Conservation (phyloP, 1,140 invertebrate genomes). For the Drosophila persimilis region DNA sequence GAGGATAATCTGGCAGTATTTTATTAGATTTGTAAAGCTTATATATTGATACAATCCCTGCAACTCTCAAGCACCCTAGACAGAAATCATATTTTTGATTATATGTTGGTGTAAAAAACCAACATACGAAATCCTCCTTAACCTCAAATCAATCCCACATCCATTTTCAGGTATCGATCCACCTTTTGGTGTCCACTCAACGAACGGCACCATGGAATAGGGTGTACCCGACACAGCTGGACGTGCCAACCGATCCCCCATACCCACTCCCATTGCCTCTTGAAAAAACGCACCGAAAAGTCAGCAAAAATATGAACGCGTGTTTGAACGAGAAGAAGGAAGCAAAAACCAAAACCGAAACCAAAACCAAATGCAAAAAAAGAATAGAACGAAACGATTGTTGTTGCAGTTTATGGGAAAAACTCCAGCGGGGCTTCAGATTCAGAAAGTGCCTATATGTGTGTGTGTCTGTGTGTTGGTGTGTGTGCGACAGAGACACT, state of each 20-base stretch:
- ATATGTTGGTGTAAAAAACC: not conserved
- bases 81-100: too few species aligned
- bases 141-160: too few species aligned
- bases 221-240: too few species aligned
- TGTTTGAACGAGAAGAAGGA: slow-evolving; percentile 41
- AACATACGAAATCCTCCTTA: too few species aligned
- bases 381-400: slow-evolving; percentile 47
- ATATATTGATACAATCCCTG: too few species aligned
- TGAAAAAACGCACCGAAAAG: slow-evolving; percentile 47
- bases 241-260: too few species aligned
- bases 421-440: slow-evolving; percentile 39
- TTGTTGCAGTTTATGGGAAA: slow-evolving; percentile 69
- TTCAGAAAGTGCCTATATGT: slow-evolving; percentile 29
- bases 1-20: too few species aligned
- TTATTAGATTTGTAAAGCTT: too few species aligned
- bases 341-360: slow-evolving; percentile 3
- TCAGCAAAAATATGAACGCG: slow-evolving; percentile 68
- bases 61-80: too few species aligned
- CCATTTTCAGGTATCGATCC: too few species aligned
- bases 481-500: slow-evolving; percentile 38
- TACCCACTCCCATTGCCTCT: not conserved
- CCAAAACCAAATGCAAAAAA: not conserved
- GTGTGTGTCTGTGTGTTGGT: slow-evolving; percentile 8
- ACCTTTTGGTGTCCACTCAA: not conserved
- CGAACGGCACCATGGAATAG: not conserved